These are phyloP conservation scores for Vultur gryphus DNA, from an alignment of 2,797 vertebrate species.

Conservation along the genomic window DNA sequence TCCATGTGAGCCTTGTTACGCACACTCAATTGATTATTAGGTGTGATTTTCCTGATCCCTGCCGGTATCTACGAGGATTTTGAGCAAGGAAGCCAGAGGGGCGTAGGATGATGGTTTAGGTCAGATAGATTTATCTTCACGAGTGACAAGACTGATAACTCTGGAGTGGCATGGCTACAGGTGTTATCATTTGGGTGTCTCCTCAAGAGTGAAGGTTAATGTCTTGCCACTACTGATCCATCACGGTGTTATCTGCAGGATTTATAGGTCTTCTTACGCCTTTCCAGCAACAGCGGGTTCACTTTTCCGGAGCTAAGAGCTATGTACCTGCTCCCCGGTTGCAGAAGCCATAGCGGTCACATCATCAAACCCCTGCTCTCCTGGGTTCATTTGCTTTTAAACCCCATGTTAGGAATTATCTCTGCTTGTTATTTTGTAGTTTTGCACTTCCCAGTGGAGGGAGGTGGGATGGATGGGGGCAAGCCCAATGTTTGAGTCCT, in stretches of 20 bases:
- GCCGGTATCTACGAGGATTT: not conserved
- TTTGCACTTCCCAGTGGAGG: not conserved
- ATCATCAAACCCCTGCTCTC: not conserved
- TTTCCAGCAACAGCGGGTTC: not conserved
- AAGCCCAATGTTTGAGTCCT: not conserved
- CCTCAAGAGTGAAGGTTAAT: slow-evolving; percentile 65
- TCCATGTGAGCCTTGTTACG: not conserved
- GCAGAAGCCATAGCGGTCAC: not conserved
- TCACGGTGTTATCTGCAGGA: slow-evolving; percentile 32
- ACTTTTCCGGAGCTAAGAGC: not conserved
- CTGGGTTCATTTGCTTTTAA: slow-evolving; percentile 14
- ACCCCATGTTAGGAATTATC: not conserved
- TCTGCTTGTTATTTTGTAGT: not conserved
- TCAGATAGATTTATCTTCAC: slow-evolving; percentile 39
- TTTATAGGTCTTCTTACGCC: not conserved
- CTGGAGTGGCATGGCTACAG: slow-evolving; percentile 28
- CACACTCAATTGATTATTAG: slow-evolving; percentile 18
- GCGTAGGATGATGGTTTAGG: not conserved
- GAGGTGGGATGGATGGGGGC: not conserved
- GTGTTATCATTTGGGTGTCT: slow-evolving; percentile 63
- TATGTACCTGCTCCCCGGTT: slow-evolving; percentile 8
- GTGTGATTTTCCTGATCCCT: slow-evolving; percentile 25
- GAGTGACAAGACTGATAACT: slow-evolving; percentile 44
- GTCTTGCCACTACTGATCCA: slow-evolving; percentile 52
- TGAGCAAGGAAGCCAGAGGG: not conserved